phyloP scores from a whole-genome alignment of 2,113 vertebrate species.

The Hyaena hyaena region DNA sequence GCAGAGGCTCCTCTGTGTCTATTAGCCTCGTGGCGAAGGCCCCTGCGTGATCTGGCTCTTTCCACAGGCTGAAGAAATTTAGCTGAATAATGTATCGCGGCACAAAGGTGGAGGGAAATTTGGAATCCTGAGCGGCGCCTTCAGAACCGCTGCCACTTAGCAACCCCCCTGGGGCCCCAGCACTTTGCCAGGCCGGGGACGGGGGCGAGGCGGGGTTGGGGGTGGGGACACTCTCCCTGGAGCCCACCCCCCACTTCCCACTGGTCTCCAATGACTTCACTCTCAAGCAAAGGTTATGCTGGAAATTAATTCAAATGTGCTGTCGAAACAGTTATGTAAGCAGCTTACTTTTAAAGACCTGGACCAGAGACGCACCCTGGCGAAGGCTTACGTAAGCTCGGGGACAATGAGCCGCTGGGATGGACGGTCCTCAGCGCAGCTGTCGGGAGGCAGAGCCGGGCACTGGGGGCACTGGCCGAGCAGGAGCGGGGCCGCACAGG shows the following conservation, averaged over 20 bases:
- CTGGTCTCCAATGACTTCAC: not conserved
- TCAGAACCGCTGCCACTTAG: not conserved
- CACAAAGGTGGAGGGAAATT: not conserved
- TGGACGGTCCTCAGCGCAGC: not conserved
- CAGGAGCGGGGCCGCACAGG: accelerated
- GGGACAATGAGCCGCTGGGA: not conserved
- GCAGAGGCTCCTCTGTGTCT: not conserved
- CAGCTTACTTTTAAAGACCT: not conserved
- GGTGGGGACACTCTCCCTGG: not conserved
- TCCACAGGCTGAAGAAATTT: not conserved
- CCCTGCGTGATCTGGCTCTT: not conserved
- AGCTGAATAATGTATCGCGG: constrained; percentile 7
- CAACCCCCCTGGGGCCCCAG: not conserved
- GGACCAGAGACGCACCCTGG: not conserved
- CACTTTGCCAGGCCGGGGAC: not conserved
- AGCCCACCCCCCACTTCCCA: not conserved
- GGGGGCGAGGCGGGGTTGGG: too few relatives aligned
- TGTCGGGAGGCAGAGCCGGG: not conserved
- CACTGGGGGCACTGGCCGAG: not conserved
- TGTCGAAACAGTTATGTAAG: not conserved
- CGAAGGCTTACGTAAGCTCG: not conserved
- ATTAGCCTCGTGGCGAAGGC: not conserved
- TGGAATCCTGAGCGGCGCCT: not conserved
- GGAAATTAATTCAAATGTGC: constrained; percentile 32
- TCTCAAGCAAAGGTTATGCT: not conserved